A percentile compares a stretch with the other conserved stretches of the same genome.
These are phyloP conservation scores for Harpalus rubripes DNA, from an alignment of 2,888 invertebrate species.

Conservation along the genomic window DNA sequence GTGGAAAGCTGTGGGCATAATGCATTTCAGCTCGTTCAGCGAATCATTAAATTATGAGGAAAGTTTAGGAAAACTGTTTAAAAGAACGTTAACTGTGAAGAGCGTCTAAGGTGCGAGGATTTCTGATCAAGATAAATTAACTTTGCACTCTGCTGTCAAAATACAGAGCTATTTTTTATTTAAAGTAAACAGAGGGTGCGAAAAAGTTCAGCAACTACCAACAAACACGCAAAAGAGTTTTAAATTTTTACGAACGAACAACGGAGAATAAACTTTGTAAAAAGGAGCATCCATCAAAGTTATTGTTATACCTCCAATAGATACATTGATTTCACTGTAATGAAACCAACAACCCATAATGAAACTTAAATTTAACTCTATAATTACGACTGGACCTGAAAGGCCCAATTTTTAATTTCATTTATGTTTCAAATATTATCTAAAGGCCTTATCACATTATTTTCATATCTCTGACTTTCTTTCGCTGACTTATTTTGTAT, in stretches of 20 bases:
- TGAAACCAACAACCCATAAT: too few relatives aligned
- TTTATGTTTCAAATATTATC: too few relatives aligned
- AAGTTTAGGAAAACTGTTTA: slow-evolving; percentile 27
- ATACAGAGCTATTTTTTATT: slow-evolving; percentile 14
- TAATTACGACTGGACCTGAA: too few relatives aligned
- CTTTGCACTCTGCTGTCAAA: slow-evolving; percentile 46
- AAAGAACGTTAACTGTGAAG: slow-evolving; percentile 16
- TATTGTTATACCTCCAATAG: too few relatives aligned
- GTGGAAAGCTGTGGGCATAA: slow-evolving; percentile 9
- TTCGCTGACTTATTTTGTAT: too few relatives aligned
- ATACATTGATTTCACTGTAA: too few relatives aligned
- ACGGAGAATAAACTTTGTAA: background rate
- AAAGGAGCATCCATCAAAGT: background rate
- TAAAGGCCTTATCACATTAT: too few relatives aligned
- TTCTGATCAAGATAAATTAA: slow-evolving; percentile 43
- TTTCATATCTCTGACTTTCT: too few relatives aligned
- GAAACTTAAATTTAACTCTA: too few relatives aligned
- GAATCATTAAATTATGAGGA: slow-evolving; percentile 35
- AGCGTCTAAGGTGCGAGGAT: background rate
- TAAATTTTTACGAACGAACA: background rate
- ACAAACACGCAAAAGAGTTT: background rate
- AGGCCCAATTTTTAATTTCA: too few relatives aligned
- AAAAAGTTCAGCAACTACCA: background rate
- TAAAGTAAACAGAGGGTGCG: slow-evolving; percentile 10
- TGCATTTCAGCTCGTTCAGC: slow-evolving; percentile 22